phyloP scores from a whole-genome alignment of 2,888 invertebrate species.

The Rhodophaea formosa region DNA sequence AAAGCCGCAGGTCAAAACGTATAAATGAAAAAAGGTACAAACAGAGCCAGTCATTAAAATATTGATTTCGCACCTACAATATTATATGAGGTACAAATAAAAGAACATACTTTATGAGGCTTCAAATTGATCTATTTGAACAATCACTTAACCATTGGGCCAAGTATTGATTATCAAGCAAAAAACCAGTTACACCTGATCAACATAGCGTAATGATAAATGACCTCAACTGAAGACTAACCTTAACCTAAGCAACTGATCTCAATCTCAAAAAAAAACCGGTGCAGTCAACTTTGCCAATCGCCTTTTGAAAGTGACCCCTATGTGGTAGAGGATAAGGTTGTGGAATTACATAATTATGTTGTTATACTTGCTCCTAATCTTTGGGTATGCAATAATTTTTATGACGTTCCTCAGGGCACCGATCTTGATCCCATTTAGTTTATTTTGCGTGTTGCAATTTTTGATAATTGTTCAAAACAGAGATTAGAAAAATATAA shows the following conservation, averaged over 20 bases:
- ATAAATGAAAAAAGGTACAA: too few relatives aligned
- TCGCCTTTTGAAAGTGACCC: neutral
- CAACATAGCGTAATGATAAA: slow-evolving; percentile 21
- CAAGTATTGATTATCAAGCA: slow-evolving; percentile 14
- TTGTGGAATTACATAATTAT: neutral
- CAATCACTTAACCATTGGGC: slow-evolving; percentile 5
- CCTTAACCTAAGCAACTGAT: slow-evolving; percentile 28
- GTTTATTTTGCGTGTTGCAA: slow-evolving; percentile 3
- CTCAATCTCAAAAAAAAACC: slow-evolving; percentile 14
- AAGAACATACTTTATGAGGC: neutral
- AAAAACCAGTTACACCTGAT: slow-evolving; percentile 28
- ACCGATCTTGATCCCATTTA: neutral
- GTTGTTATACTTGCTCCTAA: slow-evolving; percentile 6
- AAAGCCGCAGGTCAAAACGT: too few relatives aligned
- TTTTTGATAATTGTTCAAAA: neutral
- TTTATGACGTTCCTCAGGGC: slow-evolving; percentile 11
- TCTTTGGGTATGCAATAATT: slow-evolving; percentile 9
- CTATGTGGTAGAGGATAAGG: neutral
- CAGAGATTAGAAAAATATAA: too few relatives aligned
- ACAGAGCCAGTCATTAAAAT: too few relatives aligned
- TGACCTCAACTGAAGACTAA: slow-evolving; percentile 23
- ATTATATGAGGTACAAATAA: neutral
- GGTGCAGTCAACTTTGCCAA: slow-evolving; percentile 10
- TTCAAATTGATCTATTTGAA: neutral
- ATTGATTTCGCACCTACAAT: too few relatives aligned